Conservation (phyloP, 2,888 invertebrate genomes). For the Mylabris sibirica region DNA sequence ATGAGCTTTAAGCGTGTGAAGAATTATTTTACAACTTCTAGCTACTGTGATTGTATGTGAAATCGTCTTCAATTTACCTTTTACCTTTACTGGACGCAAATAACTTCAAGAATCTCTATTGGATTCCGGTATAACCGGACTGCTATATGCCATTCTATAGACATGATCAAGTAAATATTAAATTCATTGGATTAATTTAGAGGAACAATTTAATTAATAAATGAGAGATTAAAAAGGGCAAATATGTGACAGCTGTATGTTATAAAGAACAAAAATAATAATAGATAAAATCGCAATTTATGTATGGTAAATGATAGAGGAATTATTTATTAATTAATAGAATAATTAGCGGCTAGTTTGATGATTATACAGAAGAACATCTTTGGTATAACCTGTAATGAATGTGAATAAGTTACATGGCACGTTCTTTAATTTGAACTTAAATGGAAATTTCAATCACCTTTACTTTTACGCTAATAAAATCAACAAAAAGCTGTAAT, state of each 20-base stretch:
- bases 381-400: background rate
- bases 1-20: too few relatives aligned
- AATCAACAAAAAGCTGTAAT: background rate
- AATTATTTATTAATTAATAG: constrained; percentile 31
- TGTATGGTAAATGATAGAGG: constrained; percentile 18
- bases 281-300: constrained; percentile 29
- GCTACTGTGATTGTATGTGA: too few relatives aligned
- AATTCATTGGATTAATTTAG: too few relatives aligned
- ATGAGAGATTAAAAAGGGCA: too few relatives aligned
- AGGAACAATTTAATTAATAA: too few relatives aligned
- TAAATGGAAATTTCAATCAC: background rate
- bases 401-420: background rate
- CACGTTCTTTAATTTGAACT: background rate
- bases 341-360: constrained; percentile 33
- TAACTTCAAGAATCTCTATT: too few relatives aligned
- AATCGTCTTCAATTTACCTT: too few relatives aligned
- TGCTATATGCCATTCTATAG: too few relatives aligned
- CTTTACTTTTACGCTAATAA: background rate
- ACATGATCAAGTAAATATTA: too few relatives aligned
- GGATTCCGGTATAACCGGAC: too few relatives aligned
- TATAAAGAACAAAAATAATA: constrained; percentile 14
- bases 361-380: constrained; percentile 5
- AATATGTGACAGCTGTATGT: background rate
- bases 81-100: too few relatives aligned
- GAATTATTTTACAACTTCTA: too few relatives aligned